Conservation (phyloP, 2,797 vertebrate species). For the Miopithecus talapoin region DNA sequence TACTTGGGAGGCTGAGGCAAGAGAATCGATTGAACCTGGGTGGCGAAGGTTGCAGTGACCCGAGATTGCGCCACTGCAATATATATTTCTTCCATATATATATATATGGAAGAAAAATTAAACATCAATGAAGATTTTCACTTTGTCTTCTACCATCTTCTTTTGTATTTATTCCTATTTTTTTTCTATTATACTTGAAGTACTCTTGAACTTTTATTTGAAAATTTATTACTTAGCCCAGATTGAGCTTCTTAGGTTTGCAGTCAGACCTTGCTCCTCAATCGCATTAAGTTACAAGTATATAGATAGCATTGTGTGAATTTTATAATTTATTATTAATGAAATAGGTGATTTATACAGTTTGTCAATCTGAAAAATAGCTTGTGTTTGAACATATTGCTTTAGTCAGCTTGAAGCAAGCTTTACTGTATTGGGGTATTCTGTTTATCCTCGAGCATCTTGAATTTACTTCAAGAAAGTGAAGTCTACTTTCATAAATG, state of each 20-base stretch:
- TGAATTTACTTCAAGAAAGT: constrained; percentile 37
- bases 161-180: not conserved
- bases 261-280: not conserved
- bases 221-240: not conserved
- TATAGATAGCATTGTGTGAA: not conserved
- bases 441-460: constrained; percentile 17
- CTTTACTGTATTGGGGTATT: not conserved
- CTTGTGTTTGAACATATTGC: not conserved
- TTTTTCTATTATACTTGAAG: not conserved
- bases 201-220: not conserved
- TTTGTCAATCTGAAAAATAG: not conserved
- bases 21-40: no score
- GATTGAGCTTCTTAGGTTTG: not conserved
- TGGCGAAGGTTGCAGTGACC: no score
- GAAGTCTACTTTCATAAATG: constrained; percentile 13
- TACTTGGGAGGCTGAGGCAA: no score
- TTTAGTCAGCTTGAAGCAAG: constrained; percentile 10
- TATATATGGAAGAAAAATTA: no score
- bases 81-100: no score
- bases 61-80: rapidly evolving
- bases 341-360: not conserved
- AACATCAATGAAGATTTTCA: not conserved
- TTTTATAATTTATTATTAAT: not conserved
- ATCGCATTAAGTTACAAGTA: constrained; percentile 21
- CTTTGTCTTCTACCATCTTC: not conserved